A percentile compares a stretch with the other conserved stretches of the same genome.
Evolutionary conservation across 1,140 invertebrate genomes (phyloP).

Genomic region (silkworm (Bombyx mori)): DNA sequence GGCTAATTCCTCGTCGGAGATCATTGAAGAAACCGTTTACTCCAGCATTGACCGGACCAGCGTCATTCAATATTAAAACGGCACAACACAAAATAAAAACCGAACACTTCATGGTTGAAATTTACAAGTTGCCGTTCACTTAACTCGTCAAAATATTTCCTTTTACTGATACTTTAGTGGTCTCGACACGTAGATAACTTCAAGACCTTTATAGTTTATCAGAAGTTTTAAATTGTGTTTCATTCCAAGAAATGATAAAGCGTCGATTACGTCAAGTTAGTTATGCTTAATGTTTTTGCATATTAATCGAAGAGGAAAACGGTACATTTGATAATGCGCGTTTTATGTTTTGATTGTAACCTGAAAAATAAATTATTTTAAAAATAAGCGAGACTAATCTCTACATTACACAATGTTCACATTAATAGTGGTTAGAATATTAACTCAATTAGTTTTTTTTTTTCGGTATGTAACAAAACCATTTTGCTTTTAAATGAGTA

Average conservation of each 20-base stretch:
- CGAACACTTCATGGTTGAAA: constrained; percentile 23
- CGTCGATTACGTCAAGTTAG: background rate
- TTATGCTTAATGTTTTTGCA: too few relatives aligned
- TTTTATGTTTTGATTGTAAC: too few relatives aligned
- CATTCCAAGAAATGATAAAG: constrained; percentile 20
- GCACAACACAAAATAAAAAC: constrained; percentile 15
- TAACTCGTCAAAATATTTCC: constrained; percentile 14
- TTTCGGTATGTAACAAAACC: too few relatives aligned
- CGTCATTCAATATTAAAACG: constrained; percentile 6
- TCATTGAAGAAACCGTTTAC: constrained; percentile 1
- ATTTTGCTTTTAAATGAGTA: too few relatives aligned
- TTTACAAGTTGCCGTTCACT: constrained; percentile 2
- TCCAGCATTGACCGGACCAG: background rate
- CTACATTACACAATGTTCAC: too few relatives aligned
- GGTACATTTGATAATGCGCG: background rate
- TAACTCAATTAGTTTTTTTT: too few relatives aligned
- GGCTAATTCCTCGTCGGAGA: background rate
- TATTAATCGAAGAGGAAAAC: background rate
- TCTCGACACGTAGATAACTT: constrained; percentile 17
- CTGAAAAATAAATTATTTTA: too few relatives aligned
- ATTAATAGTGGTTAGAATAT: too few relatives aligned
- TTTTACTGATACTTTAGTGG: constrained; percentile 19
- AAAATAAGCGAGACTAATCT: too few relatives aligned
- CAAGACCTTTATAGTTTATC: constrained; percentile 19
- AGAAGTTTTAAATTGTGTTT: constrained; percentile 1